Base-by-base conservation (phyloP, 1,140 invertebrate genomes). In the Littorina saxatilis region DNA sequence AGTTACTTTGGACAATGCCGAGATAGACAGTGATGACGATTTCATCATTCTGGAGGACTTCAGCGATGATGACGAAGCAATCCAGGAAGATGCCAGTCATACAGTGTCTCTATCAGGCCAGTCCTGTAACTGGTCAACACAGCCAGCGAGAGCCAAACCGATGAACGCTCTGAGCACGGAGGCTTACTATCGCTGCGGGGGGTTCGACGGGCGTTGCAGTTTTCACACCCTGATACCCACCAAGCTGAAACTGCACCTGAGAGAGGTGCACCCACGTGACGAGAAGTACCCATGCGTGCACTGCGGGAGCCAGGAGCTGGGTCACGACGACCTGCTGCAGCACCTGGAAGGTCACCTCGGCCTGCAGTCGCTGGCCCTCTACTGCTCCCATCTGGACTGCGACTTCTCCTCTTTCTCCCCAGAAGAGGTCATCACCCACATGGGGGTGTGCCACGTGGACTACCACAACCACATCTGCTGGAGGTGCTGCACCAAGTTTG, bases 281-380 rank as follows among this genome's bases (percentile, higher is more conserved):
- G 47, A 17, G 29, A 47, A 50, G n/a, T 74, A 50, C 52, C 20
- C 39, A 2, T 74, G 72, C 52, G 72, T 74, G 17, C 72, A 74
- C 32, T 74, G 72, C 52, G 72, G 72, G 27, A 52, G 72, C 29
- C 40, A 29, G n/a, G 72, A 74, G 29, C 29, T 27, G 7, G 29
- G 40, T 27, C 32, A 29, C 20, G 72, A 74, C 50, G 32, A 27
- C 40, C 43, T 74, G 43, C 37, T 74, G 17, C 9, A 27, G 15
- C 72, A 74, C 50, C 29, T 74, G 27, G 72, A 74, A 47, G 9
- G 52, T 23, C 72, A 74, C 50, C n/a, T 74, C 4, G 7, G n/a
- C n/a, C 72, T n/a, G 40, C 13, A 50, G 43, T 23, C 17, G 7
- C 15, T 17, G 43, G 32, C 17, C 5, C n/a, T 74, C 5, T 7